Evolutionary conservation across 2,888 invertebrate genomes (phyloP).

Genomic region (Nephrotoma flavescens): DNA sequence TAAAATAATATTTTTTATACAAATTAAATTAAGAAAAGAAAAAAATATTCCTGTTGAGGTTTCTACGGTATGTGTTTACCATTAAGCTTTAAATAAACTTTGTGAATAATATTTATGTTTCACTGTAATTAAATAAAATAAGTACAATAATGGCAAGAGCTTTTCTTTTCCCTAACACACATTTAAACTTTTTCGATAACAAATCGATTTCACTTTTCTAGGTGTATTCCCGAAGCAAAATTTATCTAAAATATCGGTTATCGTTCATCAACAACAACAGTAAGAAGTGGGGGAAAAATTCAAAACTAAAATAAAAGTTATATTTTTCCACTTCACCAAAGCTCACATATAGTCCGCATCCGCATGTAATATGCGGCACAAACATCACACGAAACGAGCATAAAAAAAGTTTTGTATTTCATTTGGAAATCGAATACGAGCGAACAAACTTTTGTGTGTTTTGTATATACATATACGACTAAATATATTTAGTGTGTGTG

Average conservation of each 20-base stretch:
- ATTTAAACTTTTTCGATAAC: not conserved
- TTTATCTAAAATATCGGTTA: not conserved
- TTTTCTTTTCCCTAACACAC: not conserved
- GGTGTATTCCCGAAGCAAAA: not conserved
- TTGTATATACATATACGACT: not conserved
- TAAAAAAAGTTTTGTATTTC: not conserved
- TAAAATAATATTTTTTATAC: not conserved
- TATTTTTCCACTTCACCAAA: not conserved
- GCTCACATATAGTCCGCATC: not conserved
- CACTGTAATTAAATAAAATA: not conserved
- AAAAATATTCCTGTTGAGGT: not conserved
- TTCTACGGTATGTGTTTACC: too few relatives aligned
- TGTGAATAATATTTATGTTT: not conserved
- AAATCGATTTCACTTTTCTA: not conserved
- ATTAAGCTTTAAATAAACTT: too few relatives aligned
- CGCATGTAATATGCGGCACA: not conserved
- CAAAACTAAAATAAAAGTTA: not conserved
- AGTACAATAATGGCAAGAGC: not conserved
- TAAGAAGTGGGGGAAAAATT: not conserved
- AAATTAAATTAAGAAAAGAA: not conserved
- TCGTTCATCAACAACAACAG: not conserved
- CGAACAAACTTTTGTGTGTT: not conserved
- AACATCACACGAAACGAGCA: not conserved
- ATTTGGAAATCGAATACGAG: not conserved
- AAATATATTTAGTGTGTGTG: not conserved